These are phyloP conservation scores for Mongoloraphidia duomilia DNA, from an alignment of 2,888 invertebrate species.

Conservation along the genomic window DNA sequence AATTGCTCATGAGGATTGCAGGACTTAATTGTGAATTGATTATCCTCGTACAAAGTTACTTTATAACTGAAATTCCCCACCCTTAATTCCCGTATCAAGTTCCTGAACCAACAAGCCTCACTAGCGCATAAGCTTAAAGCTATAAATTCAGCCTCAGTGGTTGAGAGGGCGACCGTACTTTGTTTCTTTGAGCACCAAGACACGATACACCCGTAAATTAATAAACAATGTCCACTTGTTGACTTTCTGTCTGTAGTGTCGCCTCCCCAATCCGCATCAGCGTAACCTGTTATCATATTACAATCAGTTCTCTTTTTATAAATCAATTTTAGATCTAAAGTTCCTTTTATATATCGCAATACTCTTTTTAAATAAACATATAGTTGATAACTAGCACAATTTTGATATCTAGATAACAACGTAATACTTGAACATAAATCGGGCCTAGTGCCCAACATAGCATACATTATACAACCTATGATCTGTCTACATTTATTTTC, in stretches of 20 bases:
- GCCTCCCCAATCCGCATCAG: slow-evolving; percentile 5
- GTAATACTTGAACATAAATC: neutral
- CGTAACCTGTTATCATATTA: neutral
- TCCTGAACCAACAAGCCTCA: slow-evolving; percentile 2
- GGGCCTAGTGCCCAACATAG: neutral
- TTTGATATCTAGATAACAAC: neutral
- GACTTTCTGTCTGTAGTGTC: slow-evolving; percentile 2
- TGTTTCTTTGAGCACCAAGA: slow-evolving; percentile 1
- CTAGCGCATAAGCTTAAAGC: neutral
- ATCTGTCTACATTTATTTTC: too few species aligned
- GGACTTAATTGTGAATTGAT: neutral
- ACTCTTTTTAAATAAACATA: too few species aligned
- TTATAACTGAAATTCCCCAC: neutral
- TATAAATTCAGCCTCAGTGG: neutral
- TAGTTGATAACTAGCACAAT: too few species aligned
- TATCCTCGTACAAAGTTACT: neutral
- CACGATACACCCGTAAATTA: slow-evolving; percentile 1
- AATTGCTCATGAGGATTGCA: slow-evolving; percentile 1
- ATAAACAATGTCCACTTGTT: slow-evolving; percentile 3
- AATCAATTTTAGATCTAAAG: too few species aligned
- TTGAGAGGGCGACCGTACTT: neutral
- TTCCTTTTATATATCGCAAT: too few species aligned
- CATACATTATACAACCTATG: too few species aligned
- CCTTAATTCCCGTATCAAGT: neutral
- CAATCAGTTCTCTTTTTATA: too few species aligned